Conservation (phyloP, 2,797 vertebrate genomes). For the Garrulus glandarius region DNA sequence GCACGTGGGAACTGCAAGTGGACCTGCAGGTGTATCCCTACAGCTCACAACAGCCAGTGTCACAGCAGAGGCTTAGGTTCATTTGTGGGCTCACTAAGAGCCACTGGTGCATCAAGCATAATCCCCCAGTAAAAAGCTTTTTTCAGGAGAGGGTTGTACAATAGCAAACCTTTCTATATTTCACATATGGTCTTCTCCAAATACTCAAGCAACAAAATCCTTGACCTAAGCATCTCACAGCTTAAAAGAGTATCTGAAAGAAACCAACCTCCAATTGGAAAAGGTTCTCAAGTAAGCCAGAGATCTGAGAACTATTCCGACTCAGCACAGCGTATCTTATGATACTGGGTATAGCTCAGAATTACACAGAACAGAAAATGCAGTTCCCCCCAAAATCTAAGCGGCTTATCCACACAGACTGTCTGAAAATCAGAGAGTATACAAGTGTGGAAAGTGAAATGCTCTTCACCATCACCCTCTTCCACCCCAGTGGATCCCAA, state of each 20-base stretch:
- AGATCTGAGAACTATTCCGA: neutral
- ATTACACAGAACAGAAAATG: neutral
- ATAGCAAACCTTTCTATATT: fast-evolving
- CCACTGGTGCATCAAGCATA: neutral
- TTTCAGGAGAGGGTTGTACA: neutral
- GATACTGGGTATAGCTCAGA: neutral
- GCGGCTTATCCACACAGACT: neutral
- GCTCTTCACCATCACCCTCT: neutral
- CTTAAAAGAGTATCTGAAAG: neutral
- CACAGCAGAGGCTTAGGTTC: neutral
- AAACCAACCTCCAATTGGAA: neutral
- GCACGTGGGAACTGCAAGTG: neutral
- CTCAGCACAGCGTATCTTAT: neutral
- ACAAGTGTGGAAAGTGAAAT: neutral
- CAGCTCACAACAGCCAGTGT: neutral
- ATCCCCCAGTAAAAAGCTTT: neutral
- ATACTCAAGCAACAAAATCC: neutral
- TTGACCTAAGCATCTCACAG: neutral
- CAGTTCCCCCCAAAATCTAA: neutral
- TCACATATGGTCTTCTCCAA: neutral
- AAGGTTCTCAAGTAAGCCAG: neutral
- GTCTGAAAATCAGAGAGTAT: neutral
- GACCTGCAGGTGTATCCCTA: neutral
- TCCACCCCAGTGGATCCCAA: neutral
- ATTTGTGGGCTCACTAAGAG: neutral